Conservation (phyloP, 2,113 vertebrate species). For the Chaenogobius annularis region DNA sequence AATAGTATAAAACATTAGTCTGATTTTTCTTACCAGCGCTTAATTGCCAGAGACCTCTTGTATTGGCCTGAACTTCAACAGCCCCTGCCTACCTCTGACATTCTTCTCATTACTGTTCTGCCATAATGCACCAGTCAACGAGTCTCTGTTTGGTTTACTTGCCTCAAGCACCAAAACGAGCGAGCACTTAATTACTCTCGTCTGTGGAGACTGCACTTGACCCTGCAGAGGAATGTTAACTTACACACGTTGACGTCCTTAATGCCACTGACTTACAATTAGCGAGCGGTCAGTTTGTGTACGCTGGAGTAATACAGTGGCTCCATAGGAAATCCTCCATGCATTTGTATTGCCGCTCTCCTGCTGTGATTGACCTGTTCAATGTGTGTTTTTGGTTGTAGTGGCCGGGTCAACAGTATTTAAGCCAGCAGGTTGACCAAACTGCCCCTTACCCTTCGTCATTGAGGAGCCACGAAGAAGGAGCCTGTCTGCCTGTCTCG, state of each 20-base stretch:
- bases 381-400: slow-evolving; percentile 44
- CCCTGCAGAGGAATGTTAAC: slow-evolving; percentile 51
- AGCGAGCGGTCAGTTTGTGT: slow-evolving; percentile 17
- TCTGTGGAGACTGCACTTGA: slow-evolving; percentile 53
- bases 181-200: slow-evolving; percentile 40
- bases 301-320: slow-evolving; percentile 15
- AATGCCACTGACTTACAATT: slow-evolving; percentile 14
- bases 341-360: slow-evolving; percentile 24
- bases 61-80: neutral
- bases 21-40: too few relatives aligned
- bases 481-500: slow-evolving; percentile 44
- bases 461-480: slow-evolving; percentile 32
- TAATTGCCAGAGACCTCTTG: neutral
- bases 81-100: slow-evolving; percentile 12
- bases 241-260: slow-evolving; percentile 44
- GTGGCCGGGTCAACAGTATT: slow-evolving; percentile 44
- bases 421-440: slow-evolving; percentile 51
- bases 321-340: slow-evolving; percentile 13
- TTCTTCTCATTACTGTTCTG: slow-evolving; percentile 5
- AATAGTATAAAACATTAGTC: too few relatives aligned
- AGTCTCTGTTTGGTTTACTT: slow-evolving; percentile 33
- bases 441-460: slow-evolving; percentile 40
- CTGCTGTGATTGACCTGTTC: slow-evolving; percentile 1
- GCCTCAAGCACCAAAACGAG: slow-evolving; percentile 35
- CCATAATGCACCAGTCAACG: slow-evolving; percentile 35